Base-by-base conservation (phyloP, 2,113 vertebrate genomes). In the Psilopsiagon aymara region DNA sequence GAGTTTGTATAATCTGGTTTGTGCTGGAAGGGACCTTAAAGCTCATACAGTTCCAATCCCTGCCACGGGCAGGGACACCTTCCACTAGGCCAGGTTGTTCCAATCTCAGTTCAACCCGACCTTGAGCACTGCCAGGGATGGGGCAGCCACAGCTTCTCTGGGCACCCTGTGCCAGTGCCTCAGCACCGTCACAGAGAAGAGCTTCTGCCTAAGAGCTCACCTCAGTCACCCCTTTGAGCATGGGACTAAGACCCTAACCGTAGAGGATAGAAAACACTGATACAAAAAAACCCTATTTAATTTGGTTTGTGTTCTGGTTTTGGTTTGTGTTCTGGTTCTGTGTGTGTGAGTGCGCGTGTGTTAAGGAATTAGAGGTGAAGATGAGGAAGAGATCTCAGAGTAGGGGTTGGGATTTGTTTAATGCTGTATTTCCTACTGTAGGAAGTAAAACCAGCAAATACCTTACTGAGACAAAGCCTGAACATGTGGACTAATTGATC, bases 401-500 rank as follows among this genome's bases (percentile, higher is more conserved):
- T 8, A 47, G 31, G 17, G 2, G 2, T 11, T 19, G 53, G 28
- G 11, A 3, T 2, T 17, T 23, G 46, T 71, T 82, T 63, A 62
- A 53, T 24, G 15, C 17, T 0, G 0, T 51, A 15, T 67, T 81
- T 89, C 15, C 37, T 84, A 10, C 23, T n/a, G 10, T 63, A 51
- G 39, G 25, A 86, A 84, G 31, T 59, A n/a, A 86, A 86, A 46
- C 28, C 1, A 8, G 16, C 47, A 75, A 60, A 9, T 69, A 20
- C 2, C 8, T 52, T 52, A 11, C 3, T 49, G 69, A 78, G 31
- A 18, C 46, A 3, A 5, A 37, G 59, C 13, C 29, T 2, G 3
- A 27, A 60, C 33, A 12, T 8, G 8, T 0, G 1, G 24, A 11
- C 13, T 87, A 1, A 75, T 63, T 1, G 3, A 39, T 88, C 41